These are phyloP conservation scores for Drosophila anceps DNA, from an alignment of 2,888 invertebrate species.

Conservation along the genomic window DNA sequence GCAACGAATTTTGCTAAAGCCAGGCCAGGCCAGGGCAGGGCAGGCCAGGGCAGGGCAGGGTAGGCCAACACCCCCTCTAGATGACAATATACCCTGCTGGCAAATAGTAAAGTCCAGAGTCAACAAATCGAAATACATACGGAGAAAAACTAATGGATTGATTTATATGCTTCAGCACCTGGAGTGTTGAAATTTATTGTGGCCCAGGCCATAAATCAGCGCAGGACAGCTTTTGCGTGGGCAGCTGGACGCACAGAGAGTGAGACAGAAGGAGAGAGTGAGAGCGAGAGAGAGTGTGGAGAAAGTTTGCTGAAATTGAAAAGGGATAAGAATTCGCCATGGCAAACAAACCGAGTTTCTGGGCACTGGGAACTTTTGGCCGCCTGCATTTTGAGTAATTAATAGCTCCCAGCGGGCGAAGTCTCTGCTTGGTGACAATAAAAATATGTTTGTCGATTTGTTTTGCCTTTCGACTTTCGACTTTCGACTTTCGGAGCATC, in stretches of 20 bases:
- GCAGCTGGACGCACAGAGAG: slow-evolving; percentile 4
- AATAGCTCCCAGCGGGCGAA: slow-evolving; percentile 80
- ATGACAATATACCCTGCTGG: neutral
- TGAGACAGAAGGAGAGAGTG: neutral
- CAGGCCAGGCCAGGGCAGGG: neutral
- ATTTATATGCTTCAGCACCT: slow-evolving; percentile 83
- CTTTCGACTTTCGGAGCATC: slow-evolving; percentile 54
- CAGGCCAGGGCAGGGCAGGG: slow-evolving; percentile 14
- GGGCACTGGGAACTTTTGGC: slow-evolving; percentile 12
- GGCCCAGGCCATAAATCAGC: slow-evolving; percentile 81
- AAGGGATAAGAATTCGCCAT: slow-evolving; percentile 79
- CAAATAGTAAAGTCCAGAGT: slow-evolving; percentile 65
- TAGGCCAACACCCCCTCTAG: slow-evolving; percentile 3
- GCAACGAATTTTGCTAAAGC: slow-evolving; percentile 62
- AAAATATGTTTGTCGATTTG: slow-evolving; percentile 78
- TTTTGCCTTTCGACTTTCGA: slow-evolving; percentile 49
- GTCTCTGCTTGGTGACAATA: slow-evolving; percentile 62
- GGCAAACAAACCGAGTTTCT: slow-evolving; percentile 34
- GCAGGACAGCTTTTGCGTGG: slow-evolving; percentile 59
- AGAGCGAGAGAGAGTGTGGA: slow-evolving; percentile 1
- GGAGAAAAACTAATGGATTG: slow-evolving; percentile 84
- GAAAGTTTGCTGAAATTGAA: slow-evolving; percentile 63
- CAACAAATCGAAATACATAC: slow-evolving; percentile 78
- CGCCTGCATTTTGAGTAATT: slow-evolving; percentile 76
- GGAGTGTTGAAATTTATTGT: slow-evolving; percentile 85